These are phyloP conservation scores for Spialia ferax DNA, from an alignment of 2,888 invertebrate species.

Conservation along the genomic window DNA sequence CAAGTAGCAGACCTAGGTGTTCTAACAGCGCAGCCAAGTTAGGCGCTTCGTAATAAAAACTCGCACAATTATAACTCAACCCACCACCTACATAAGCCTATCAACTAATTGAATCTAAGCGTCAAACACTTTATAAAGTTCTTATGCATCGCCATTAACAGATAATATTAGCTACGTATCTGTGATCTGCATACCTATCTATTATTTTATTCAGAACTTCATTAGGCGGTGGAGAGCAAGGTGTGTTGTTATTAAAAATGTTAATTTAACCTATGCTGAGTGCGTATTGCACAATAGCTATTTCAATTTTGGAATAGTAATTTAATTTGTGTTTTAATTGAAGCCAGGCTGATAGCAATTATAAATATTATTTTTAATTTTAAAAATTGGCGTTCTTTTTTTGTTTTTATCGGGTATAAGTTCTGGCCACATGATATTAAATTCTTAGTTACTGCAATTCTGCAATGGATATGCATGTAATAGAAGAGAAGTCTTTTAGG, in stretches of 20 bases:
- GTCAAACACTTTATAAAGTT: slow-evolving; percentile 25
- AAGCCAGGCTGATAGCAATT: not conserved
- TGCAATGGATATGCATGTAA: too few relatives aligned
- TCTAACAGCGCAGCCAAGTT: slow-evolving; percentile 17
- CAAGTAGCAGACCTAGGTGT: not conserved
- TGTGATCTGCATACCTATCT: slow-evolving; percentile 10
- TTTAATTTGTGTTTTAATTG: not conserved
- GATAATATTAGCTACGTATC: slow-evolving; percentile 32
- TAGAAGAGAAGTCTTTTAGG: too few relatives aligned
- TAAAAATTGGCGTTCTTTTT: too few relatives aligned
- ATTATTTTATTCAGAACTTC: slow-evolving; percentile 31
- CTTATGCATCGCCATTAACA: slow-evolving; percentile 23
- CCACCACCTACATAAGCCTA: slow-evolving; percentile 31
- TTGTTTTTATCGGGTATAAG: not conserved
- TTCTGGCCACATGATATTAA: too few relatives aligned
- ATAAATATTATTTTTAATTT: not conserved
- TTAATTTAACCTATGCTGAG: not conserved
- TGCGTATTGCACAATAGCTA: not conserved
- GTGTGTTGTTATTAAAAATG: slow-evolving; percentile 17
- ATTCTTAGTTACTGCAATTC: too few relatives aligned
- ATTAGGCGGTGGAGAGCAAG: slow-evolving; percentile 8
- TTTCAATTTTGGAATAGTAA: not conserved
- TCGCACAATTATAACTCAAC: slow-evolving; percentile 24
- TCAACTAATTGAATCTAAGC: slow-evolving; percentile 36
- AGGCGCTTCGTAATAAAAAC: slow-evolving; percentile 22